A percentile compares a stretch with the other conserved stretches of the same genome.
Evolutionary conservation across 2,113 vertebrate genomes (phyloP).

Genomic region (Pachypanchax playfairii): DNA sequence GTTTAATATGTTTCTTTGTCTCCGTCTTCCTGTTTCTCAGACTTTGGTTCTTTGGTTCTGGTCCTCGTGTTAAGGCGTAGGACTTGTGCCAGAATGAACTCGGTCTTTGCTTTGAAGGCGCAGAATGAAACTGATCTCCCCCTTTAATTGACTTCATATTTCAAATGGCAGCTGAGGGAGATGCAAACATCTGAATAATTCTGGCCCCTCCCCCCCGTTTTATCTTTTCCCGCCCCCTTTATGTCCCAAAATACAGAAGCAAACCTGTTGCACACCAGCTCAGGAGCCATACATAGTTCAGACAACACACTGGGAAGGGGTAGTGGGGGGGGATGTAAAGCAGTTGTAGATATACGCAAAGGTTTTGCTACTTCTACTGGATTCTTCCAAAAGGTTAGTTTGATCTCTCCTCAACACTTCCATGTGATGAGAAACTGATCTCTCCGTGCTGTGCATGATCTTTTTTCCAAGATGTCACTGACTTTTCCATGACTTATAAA

Average conservation of each 20-base stretch:
- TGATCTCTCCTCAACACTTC: conserved; percentile 11
- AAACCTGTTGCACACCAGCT: conserved; percentile 55
- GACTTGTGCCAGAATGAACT: neutral
- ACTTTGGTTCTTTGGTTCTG: neutral
- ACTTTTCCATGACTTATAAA: conserved; percentile 55
- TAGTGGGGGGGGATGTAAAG: conserved; percentile 13
- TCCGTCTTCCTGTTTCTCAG: too few species aligned
- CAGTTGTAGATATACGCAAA: conserved; percentile 7
- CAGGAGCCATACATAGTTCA: conserved; percentile 30
- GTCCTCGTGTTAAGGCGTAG: neutral
- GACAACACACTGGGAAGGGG: conserved; percentile 19
- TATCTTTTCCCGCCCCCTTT: conserved; percentile 32
- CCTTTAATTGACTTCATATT: neutral
- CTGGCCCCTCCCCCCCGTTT: conserved; percentile 43
- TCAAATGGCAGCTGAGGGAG: neutral
- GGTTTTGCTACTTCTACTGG: conserved; percentile 19
- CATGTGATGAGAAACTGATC: conserved; percentile 42
- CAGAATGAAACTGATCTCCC: conserved; percentile 4
- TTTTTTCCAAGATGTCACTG: conserved; percentile 43
- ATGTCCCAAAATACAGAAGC: conserved; percentile 58
- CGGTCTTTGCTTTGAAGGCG: neutral
- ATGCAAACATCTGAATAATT: conserved; percentile 32
- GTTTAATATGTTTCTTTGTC: too few species aligned
- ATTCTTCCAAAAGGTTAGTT: conserved; percentile 52
- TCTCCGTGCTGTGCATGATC: conserved; percentile 19